Base-by-base conservation (phyloP, 2,888 invertebrate species). In the Unio delphinus region DNA sequence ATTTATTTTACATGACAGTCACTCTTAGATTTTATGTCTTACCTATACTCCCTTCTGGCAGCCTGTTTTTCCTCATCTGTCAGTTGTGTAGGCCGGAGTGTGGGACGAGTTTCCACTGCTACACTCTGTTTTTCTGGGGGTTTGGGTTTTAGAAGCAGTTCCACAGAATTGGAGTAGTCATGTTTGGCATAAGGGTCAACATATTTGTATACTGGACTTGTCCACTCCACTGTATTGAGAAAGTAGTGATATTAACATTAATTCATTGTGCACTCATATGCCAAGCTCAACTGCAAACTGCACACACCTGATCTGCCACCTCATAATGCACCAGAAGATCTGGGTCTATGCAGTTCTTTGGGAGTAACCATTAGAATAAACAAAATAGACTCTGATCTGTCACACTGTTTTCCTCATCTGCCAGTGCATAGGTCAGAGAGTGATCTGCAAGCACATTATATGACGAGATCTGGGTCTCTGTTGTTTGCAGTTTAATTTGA, bases 171-270 rank as follows among this genome's bases (percentile, higher is more conserved):
- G 34, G 82, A 72, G 70, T 82, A 78, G 69, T 84, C 76, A 65
- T 80, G 80, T 62, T 82, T 83, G n/a, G 85, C 82, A 70, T 78
- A 81, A 1, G 80, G 80, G 65, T 87, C 86, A 62, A 87, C 86
- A 80, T 78, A 84, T 64, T 78, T 83, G 73, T 85, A 87, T 20
- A 78, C 76, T 30, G 85, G 81, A 65, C 82, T 83, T 20, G 82
- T 72, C 87, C 87, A 87, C 61, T 85, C 86, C 71, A 75, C 85
- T 84, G 72, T 20, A 61, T 45, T 45, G 45, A 4, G 45, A 45
- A 45, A 45, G 15, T 15, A 62, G 66, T 30, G 34, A n/a, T 55
- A 11, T 54, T 11, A 20, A 65, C 15, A 45, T 65, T n/a, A 15
- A 66, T 8, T 18, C 34, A 34, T 1, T 34, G 34, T 34, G 34